Percentiles rank a stretch among this genome's conserved stretches.
phyloP scores from a whole-genome alignment of 1,140 invertebrate genomes.

The Charaxes varanes region DNA sequence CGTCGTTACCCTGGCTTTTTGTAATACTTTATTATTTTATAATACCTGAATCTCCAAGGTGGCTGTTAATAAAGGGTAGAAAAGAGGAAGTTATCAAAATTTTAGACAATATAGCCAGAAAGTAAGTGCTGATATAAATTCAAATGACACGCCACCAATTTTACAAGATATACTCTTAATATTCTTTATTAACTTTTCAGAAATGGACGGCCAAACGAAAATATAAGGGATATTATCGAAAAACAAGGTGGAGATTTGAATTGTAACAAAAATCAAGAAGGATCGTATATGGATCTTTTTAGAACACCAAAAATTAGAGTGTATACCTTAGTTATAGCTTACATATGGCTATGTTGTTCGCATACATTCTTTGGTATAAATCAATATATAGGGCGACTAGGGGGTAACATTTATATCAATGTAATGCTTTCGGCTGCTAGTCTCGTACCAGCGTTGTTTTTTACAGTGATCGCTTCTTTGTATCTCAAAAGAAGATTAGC shows the following conservation, averaged over 20 bases:
- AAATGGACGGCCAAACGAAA: conserved; percentile 70
- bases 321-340: conserved; percentile 80
- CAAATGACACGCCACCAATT: not conserved
- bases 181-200: conserved; percentile 18
- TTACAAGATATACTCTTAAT: not conserved
- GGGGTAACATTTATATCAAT: conserved; percentile 83
- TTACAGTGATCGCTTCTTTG: conserved; percentile 77
- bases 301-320: conserved; percentile 81
- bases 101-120: conserved; percentile 46
- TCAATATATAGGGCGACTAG: conserved; percentile 81
- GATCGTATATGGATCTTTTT: conserved; percentile 73
- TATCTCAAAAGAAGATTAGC: conserved; percentile 75
- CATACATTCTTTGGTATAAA: conserved; percentile 83
- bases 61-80: conserved; percentile 52
- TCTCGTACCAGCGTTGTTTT: conserved; percentile 78
- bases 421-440: conserved; percentile 77
- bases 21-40: conserved; percentile 42
- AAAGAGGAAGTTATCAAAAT: conserved; percentile 45
- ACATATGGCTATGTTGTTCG: conserved; percentile 81
- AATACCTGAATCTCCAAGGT: conserved; percentile 60
- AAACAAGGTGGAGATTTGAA: conserved; percentile 34
- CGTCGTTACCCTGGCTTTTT: conserved; percentile 72
- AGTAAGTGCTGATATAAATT: conserved; percentile 27
- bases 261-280: conserved; percentile 33
- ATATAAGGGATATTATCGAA: conserved; percentile 68